A percentile compares a stretch with the other conserved stretches of the same genome.
These are phyloP conservation scores for Falco peregrinus DNA, from an alignment of 2,797 vertebrate species.

Conservation along the genomic window DNA sequence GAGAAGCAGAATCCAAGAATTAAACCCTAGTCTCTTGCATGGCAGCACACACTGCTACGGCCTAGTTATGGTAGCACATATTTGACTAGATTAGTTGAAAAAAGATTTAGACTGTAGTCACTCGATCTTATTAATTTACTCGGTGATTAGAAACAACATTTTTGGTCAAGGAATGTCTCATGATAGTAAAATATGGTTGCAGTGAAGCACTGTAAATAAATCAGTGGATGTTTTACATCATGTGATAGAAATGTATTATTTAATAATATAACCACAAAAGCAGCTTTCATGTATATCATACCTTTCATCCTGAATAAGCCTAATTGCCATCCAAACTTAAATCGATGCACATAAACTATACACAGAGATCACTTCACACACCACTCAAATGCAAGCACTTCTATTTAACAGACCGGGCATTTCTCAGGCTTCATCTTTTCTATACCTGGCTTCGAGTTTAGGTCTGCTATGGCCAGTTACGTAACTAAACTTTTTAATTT, in stretches of 20 bases:
- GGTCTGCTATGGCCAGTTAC: neutral
- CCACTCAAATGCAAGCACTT: conserved; percentile 41
- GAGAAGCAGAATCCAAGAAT: conserved; percentile 84
- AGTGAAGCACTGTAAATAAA: conserved; percentile 59
- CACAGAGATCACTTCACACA: conserved; percentile 52
- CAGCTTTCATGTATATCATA: conserved; percentile 63
- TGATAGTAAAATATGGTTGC: conserved; percentile 43
- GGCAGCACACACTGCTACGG: conserved; percentile 69
- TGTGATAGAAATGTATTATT: conserved; percentile 58
- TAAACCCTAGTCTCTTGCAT: conserved; percentile 73
- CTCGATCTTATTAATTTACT: conserved; percentile 64
- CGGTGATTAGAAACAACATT: conserved; percentile 65
- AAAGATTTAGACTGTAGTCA: conserved; percentile 50
- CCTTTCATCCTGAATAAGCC: conserved; percentile 53
- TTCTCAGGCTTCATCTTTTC: neutral
- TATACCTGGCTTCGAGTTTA: neutral
- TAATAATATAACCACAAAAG: conserved; percentile 59
- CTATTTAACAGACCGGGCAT: conserved; percentile 13
- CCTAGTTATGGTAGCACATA: conserved; percentile 59
- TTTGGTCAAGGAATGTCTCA: conserved; percentile 58
- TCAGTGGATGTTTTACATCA: conserved; percentile 65
- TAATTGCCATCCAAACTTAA: conserved; percentile 37
- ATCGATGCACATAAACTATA: conserved; percentile 31
- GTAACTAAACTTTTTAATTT: neutral
- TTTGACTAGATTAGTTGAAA: conserved; percentile 60